Percentiles rank a stretch among this genome's conserved stretches.
Conservation (phyloP, 2,113 vertebrate species). For the Dicentrarchus labrax region DNA sequence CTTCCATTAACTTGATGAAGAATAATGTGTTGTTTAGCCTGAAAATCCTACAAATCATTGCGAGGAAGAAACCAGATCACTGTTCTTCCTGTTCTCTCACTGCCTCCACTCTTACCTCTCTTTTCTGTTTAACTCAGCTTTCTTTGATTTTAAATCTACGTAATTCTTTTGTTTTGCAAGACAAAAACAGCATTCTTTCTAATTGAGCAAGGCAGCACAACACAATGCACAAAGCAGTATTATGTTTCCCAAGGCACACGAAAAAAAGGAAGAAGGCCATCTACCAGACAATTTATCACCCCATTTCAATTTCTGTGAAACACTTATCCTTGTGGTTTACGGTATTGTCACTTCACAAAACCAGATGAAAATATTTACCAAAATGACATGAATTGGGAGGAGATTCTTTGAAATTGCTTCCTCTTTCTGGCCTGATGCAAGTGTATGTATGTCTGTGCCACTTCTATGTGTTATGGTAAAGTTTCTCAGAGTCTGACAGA, state of each 20-base stretch:
- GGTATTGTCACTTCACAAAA: constrained; percentile 66
- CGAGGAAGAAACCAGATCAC: constrained; percentile 39
- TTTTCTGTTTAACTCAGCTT: constrained; percentile 31
- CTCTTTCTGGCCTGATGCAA: constrained; percentile 25
- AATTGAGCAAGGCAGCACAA: constrained; percentile 55
- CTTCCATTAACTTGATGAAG: constrained; percentile 27
- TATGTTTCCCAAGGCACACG: constrained; percentile 48
- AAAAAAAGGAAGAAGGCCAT: constrained; percentile 54
- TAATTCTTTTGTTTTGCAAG: constrained; percentile 60
- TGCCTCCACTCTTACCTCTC: constrained; percentile 5
- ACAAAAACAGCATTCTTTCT: constrained; percentile 60
- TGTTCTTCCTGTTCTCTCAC: constrained; percentile 5
- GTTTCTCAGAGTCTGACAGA: constrained; percentile 68
- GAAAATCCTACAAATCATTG: constrained; percentile 14
- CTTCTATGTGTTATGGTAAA: constrained; percentile 39
- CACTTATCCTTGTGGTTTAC: constrained; percentile 56
- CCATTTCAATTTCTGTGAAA: constrained; percentile 69
- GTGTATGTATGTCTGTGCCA: constrained; percentile 16
- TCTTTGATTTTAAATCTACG: constrained; percentile 58
- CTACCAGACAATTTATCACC: constrained; percentile 49
- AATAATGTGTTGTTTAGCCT: neutral
- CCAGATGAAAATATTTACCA: constrained; percentile 67
- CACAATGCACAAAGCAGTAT: constrained; percentile 68
- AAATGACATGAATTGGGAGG: constrained; percentile 48
- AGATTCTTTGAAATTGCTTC: constrained; percentile 41